phyloP scores from a whole-genome alignment of 2,113 vertebrate species.

The Tachycineta bicolor region DNA sequence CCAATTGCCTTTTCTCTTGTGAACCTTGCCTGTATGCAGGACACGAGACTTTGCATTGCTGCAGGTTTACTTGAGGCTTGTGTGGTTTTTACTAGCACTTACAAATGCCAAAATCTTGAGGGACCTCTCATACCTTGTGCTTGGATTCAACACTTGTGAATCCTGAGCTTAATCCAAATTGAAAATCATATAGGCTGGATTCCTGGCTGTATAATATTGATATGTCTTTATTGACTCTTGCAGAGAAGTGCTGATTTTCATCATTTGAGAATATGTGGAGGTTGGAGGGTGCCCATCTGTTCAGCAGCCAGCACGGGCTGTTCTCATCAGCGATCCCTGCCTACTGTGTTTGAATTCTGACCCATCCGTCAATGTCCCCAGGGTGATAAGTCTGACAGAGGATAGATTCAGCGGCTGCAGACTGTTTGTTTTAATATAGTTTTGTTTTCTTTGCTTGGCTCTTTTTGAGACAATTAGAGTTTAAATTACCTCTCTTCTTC shows the following conservation, averaged over 20 bases:
- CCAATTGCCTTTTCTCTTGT: background rate
- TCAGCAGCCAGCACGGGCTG: background rate
- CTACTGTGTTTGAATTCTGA: background rate
- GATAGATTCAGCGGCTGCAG: conserved; percentile 3
- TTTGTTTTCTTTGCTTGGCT: conserved; percentile 44
- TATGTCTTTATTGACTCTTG: conserved; percentile 2
- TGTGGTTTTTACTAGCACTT: background rate
- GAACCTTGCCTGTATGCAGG: background rate
- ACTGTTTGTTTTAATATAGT: conserved; percentile 60
- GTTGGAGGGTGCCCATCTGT: background rate
- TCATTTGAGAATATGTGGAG: background rate
- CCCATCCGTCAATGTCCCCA: background rate
- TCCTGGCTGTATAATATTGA: background rate
- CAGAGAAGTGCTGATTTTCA: conserved; percentile 10
- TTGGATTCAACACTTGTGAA: background rate
- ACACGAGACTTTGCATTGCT: background rate
- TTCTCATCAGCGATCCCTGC: background rate
- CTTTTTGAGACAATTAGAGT: conserved; percentile 35
- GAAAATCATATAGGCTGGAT: background rate
- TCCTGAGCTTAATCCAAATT: background rate
- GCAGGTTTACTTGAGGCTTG: background rate
- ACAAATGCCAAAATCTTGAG: background rate
- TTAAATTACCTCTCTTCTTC: conserved; percentile 49
- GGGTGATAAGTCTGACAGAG: conserved; percentile 16
- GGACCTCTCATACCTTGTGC: background rate